Evolutionary conservation across 2,888 invertebrate genomes (phyloP), one percentile per base, ranked within the genome.

Genomic region (Leptopilina drosophilae): DNA sequence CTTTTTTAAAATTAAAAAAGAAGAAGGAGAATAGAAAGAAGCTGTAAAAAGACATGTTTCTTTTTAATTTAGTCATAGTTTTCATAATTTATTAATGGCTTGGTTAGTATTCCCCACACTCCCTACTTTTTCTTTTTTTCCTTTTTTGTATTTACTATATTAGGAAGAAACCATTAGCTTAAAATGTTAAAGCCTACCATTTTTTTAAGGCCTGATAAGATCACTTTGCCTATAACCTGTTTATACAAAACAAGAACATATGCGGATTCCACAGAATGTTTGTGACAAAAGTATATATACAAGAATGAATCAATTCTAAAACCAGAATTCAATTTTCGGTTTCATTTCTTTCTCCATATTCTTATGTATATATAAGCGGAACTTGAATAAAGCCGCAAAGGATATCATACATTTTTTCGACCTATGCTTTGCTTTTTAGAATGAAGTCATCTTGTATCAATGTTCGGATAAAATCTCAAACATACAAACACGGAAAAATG

Each of bases 381-480:
- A 78, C 65, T 64, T 76, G 66, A 82, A 82, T 77, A 81, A 73
- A 69, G 56, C 66, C 73, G 73, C 56, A 56, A 73, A 73, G 73
- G 73, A 73, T 77, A 80, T 78, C 79, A 69, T 83, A 83, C 82
- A 83, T 20, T 80, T 83, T 73, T n/a, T 78, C 33, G 62, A 11
- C 81, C 79, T 77, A 80, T 81, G 76, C 78, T 82, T 79, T 77
- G 80, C 81, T 75, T 78, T 49, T 49, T 78, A 64, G 83, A 84
- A 84, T 83, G 81, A 83, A 84, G 84, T 84, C 84, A 84, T 84
- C 82, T 64, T 53, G 67, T 76, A 76, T 77, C 75, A 78, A 59
- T 33, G 73, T 53, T 56, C n/a, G 73, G 73, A 73, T 73, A 73
- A 73, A 73, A 73, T 73, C 73, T 73, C 49, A 49, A 1, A 9